phyloP scores from a whole-genome alignment of 2,888 invertebrate species.

The Ophion costatus region DNA sequence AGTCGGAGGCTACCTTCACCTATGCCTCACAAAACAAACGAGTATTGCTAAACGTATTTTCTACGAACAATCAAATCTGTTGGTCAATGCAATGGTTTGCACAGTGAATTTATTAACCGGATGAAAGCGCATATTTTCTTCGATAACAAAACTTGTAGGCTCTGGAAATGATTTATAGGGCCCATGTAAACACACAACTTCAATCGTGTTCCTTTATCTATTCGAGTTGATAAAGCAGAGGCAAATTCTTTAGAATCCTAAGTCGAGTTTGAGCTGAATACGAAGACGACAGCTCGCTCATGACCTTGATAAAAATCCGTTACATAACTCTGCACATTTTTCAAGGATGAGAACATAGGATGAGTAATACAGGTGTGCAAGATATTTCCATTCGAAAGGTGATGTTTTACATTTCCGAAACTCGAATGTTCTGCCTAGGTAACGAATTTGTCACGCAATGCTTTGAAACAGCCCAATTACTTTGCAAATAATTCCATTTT shows the following conservation, averaged over 20 bases:
- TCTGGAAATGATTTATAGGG: too few relatives aligned
- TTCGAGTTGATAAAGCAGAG: neutral
- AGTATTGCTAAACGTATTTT: neutral
- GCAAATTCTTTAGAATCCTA: neutral
- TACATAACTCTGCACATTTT: conserved; percentile 31
- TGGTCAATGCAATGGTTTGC: neutral
- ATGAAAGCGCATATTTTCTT: neutral
- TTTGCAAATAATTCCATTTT: too few relatives aligned
- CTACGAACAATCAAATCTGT: neutral
- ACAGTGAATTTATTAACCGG: too few relatives aligned
- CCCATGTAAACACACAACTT: neutral
- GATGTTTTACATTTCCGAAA: neutral
- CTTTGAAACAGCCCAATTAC: neutral
- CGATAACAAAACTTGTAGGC: too few relatives aligned
- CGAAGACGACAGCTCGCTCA: neutral
- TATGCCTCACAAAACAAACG: neutral
- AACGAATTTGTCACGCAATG: neutral
- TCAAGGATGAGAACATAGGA: conserved; percentile 25
- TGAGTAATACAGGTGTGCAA: conserved; percentile 27
- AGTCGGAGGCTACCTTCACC: neutral
- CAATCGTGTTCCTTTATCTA: neutral
- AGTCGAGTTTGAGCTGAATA: neutral
- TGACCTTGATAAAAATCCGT: conserved; percentile 31
- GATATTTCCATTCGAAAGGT: neutral
- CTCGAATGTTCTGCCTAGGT: neutral